Percentiles rank a stretch among this genome's conserved stretches.
These are phyloP conservation scores for Calameuta pallipes DNA, from an alignment of 2,888 invertebrate genomes.

Conservation along the genomic window DNA sequence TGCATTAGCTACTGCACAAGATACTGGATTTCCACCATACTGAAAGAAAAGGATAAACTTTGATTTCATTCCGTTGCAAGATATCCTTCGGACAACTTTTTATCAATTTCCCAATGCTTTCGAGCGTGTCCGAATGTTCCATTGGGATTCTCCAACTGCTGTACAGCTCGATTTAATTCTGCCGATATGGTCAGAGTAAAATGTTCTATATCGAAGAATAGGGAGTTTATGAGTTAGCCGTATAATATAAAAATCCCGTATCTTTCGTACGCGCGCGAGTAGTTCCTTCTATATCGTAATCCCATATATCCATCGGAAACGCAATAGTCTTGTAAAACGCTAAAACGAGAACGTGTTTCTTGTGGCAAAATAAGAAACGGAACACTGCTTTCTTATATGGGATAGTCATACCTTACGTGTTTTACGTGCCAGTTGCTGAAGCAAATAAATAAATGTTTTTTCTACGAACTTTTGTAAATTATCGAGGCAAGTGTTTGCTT, in stretches of 20 bases:
- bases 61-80: background rate
- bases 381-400: background rate
- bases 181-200: background rate
- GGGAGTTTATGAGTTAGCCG: background rate
- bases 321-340: background rate
- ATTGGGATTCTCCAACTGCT: background rate
- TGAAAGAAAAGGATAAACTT: constrained; percentile 60
- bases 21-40: constrained; percentile 99
- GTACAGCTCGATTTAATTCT: background rate
- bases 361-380: background rate
- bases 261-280: background rate
- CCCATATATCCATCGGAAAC: background rate
- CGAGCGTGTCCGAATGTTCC: background rate
- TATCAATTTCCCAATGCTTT: background rate
- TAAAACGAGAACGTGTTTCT: background rate
- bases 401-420: background rate
- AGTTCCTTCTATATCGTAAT: background rate
- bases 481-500: background rate
- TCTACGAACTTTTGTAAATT: background rate
- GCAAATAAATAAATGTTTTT: background rate
- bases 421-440: background rate
- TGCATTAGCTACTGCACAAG: constrained; percentile 95
- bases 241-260: constrained; percentile 14
- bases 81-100: background rate
- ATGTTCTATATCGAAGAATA: background rate